Evolutionary conservation across 2,113 vertebrate genomes (phyloP), one percentile per base, ranked within the genome.

Genomic region (Pomatostomus ruficeps): DNA sequence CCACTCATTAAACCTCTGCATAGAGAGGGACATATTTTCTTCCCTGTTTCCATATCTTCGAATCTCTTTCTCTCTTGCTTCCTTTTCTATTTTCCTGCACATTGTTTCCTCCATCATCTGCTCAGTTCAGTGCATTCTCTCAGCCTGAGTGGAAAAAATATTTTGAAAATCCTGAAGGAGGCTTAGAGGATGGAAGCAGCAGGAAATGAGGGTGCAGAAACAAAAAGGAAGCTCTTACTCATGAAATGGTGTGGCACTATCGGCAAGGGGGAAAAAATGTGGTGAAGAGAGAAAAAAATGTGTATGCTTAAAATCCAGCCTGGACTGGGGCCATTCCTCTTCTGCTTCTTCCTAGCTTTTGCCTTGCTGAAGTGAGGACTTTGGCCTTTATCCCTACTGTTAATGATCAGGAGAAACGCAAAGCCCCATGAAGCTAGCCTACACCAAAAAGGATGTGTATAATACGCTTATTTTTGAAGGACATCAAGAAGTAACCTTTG

Each of bases 161-260:
- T 31, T 48, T 83, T 40, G 18, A 75, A 85, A 87, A 75, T 75
- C 84, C 40, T 43, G 31, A 72, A 89, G 66, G 31, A 85, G 55
- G 7, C 22, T 87, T 38, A 72, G 19, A 72, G 65, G 43, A 31
- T 75, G 48, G 61, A 94, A 89, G 33, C 62, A 79, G 58, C 63
- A 88, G 92, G 82, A 94, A 93, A 91, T 88, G 79, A 93, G 75
- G 55, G 24, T 77, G 59, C 71, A 94, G 90, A 93, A 96, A 73
- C 33, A 61, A 66, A 80, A 85, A 85, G 92, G 85, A 97, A 89
- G 45, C 12, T 72, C 85, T 81, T 91, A 59, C 52, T 93, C 57
- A 48, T 87, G 9, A 75, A 91, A 48, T 77, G 46, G 58, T 70
- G 58, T 11, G 29, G 36, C 58, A 29, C 33, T 73, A 38, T 79